Percentiles rank a stretch among this genome's conserved stretches.
These are phyloP conservation scores for Carlito syrichta DNA, from an alignment of 2,113 vertebrate species.

Conservation along the genomic window DNA sequence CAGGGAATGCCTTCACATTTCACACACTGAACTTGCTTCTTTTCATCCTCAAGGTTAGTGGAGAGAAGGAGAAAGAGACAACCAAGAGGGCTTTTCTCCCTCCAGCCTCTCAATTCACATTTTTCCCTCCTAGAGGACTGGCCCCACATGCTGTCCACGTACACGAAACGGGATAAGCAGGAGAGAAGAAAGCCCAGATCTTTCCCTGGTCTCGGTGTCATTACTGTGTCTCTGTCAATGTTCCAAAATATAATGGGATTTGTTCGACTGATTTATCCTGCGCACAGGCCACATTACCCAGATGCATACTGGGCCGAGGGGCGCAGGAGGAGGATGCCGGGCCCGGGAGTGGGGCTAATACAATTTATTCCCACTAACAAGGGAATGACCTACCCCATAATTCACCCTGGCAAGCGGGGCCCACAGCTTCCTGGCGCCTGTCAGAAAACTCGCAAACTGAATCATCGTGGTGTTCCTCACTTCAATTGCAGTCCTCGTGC, in stretches of 20 bases:
- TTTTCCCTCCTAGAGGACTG: neutral
- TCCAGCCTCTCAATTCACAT: neutral
- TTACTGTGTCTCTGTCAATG: constrained; percentile 51
- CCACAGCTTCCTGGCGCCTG: neutral
- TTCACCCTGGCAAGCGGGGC: constrained; percentile 38
- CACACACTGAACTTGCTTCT: neutral
- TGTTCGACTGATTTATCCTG: constrained; percentile 79
- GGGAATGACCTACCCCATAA: constrained; percentile 73
- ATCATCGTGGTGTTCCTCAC: neutral
- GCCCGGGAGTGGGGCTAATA: constrained; percentile 71
- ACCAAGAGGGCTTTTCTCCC: neutral
- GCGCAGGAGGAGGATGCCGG: constrained; percentile 41
- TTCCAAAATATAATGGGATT: constrained; percentile 82
- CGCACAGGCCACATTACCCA: constrained; percentile 72
- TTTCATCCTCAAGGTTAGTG: neutral
- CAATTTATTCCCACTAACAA: constrained; percentile 77
- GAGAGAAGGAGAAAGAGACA: neutral
- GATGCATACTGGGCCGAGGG: neutral
- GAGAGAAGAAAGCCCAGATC: neutral
- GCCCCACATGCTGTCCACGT: neutral
- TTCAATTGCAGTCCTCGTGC: neutral
- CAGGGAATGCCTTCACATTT: neutral
- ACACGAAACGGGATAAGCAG: constrained; percentile 17
- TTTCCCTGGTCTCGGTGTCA: constrained; percentile 63
- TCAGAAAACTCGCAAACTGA: constrained; percentile 62